Percentiles rank a stretch among this genome's conserved stretches.
These are phyloP conservation scores for Rhaphigaster nebulosa DNA, from an alignment of 2,888 invertebrate species.

Conservation along the genomic window DNA sequence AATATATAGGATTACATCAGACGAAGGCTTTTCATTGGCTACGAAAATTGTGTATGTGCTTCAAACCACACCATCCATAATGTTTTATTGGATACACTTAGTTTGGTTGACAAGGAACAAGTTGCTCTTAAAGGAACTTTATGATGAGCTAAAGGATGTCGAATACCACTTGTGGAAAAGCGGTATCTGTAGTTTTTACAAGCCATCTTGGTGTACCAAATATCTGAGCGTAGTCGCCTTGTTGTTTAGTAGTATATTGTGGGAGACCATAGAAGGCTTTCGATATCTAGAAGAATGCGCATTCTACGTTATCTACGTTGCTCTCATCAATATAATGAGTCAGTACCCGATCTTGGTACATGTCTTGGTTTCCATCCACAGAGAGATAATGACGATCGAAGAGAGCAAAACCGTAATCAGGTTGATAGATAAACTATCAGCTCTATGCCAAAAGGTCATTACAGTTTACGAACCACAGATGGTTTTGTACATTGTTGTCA, in stretches of 20 bases:
- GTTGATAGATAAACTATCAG: background rate
- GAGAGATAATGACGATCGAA: background rate
- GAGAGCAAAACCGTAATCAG: background rate
- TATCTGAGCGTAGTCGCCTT: background rate
- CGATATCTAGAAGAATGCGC: fast-evolving
- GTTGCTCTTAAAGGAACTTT: background rate
- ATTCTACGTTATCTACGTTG: background rate
- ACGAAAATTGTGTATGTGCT: background rate
- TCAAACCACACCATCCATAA: background rate
- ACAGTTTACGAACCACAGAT: background rate
- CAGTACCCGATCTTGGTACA: background rate
- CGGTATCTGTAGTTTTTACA: background rate
- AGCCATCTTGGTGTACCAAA: background rate
- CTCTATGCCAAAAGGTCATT: background rate
- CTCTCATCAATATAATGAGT: background rate
- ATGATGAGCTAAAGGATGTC: background rate
- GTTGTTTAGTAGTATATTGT: background rate
- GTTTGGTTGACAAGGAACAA: background rate
- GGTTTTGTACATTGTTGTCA: background rate
- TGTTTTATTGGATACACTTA: background rate
- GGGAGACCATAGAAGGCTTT: background rate
- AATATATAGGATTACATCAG: background rate
- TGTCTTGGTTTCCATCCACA: background rate
- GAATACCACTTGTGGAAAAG: background rate
- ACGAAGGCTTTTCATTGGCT: background rate